A percentile compares a stretch with the other conserved stretches of the same genome.
Conservation (phyloP, 2,888 invertebrate species). For the Hipparchia sbordonii region DNA sequence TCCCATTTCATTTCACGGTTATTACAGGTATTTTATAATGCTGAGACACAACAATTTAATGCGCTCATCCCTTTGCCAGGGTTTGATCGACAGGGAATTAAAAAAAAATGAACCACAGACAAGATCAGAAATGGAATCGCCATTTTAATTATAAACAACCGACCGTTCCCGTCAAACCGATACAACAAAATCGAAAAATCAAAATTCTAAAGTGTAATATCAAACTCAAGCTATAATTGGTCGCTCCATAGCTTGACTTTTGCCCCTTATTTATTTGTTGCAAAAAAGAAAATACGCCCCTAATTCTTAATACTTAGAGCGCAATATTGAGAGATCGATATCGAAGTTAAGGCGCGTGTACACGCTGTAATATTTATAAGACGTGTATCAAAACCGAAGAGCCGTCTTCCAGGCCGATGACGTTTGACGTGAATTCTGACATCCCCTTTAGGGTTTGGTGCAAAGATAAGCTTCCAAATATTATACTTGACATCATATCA, state of each 20-base stretch:
- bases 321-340: constrained; percentile 39
- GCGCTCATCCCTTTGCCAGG: constrained; percentile 51
- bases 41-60: constrained; percentile 43
- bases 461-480: constrained; percentile 35
- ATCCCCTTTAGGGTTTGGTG: constrained; percentile 59
- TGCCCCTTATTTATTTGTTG: constrained; percentile 46
- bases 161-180: constrained; percentile 61
- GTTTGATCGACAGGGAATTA: constrained; percentile 72
- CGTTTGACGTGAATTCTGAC: constrained; percentile 81
- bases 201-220: constrained; percentile 76
- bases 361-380: constrained; percentile 76
- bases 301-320: constrained; percentile 32
- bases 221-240: constrained; percentile 80
- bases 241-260: constrained; percentile 62
- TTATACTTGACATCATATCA: not conserved
- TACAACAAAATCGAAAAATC: constrained; percentile 78
- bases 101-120: constrained; percentile 52
- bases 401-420: constrained; percentile 79
- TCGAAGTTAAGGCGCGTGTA: constrained; percentile 56
- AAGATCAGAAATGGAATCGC: constrained; percentile 63
- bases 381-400: constrained; percentile 77
- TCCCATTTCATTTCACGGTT: constrained; percentile 32
- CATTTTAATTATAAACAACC: constrained; percentile 79
- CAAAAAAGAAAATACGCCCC: constrained; percentile 37
- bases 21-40: constrained; percentile 36